These are phyloP conservation scores for Urophycis tenuis DNA, from an alignment of 2,797 vertebrate genomes.

Conservation along the genomic window DNA sequence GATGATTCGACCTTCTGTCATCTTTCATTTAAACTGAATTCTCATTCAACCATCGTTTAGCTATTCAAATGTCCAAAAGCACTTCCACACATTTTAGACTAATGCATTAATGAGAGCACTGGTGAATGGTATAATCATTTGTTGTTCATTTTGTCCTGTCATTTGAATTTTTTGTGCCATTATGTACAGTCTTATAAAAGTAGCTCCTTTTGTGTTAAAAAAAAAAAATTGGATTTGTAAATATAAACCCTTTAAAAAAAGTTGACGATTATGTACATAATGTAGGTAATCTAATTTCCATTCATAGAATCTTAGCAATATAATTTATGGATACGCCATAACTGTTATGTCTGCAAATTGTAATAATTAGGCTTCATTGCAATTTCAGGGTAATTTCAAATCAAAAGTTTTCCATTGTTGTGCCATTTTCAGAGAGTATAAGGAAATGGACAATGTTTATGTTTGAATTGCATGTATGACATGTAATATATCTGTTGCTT, in stretches of 20 bases:
- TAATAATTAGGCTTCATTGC: constrained; percentile 45
- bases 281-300: constrained; percentile 68
- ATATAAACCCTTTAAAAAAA: constrained; percentile 72
- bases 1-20: background rate
- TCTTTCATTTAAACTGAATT: too few relatives aligned
- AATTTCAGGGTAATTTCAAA: constrained; percentile 49
- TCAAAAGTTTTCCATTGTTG: constrained; percentile 73
- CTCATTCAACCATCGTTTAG: constrained; percentile 7
- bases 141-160: constrained; percentile 31
- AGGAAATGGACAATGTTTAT: constrained; percentile 69
- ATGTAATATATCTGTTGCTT: constrained; percentile 77
- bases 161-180: constrained; percentile 64
- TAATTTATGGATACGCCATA: constrained; percentile 90
- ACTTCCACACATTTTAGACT: constrained; percentile 1
- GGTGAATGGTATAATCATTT: constrained; percentile 33
- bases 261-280: constrained; percentile 70
- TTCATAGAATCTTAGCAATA: constrained; percentile 78
- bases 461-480: constrained; percentile 77
- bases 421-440: constrained; percentile 79
- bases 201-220: constrained; percentile 34
- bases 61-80: constrained; percentile 17
- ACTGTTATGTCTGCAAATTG: constrained; percentile 76
- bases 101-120: constrained; percentile 13
- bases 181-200: constrained; percentile 58
- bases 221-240: constrained; percentile 70